Evolutionary conservation across 2,797 vertebrate genomes (phyloP).

Genomic region (Tiaroga cobitis): DNA sequence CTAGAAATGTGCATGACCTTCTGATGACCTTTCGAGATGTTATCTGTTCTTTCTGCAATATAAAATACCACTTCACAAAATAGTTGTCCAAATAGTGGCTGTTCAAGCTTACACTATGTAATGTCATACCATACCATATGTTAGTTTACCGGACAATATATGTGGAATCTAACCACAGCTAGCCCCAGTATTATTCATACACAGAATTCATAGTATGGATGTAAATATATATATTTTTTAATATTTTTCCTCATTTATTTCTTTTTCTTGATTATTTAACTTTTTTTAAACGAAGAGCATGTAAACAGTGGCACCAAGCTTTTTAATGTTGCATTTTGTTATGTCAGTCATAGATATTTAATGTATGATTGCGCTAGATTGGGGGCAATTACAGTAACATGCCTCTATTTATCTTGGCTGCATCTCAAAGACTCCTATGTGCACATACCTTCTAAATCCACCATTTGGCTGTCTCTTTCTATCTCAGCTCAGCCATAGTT

Average conservation of each 20-base stretch:
- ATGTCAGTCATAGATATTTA: constrained; percentile 24
- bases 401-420: constrained; percentile 34
- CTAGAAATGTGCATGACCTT: constrained; percentile 21
- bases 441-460: constrained; percentile 4
- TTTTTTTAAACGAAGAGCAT: not conserved
- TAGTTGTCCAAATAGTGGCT: not conserved
- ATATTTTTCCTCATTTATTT: not conserved
- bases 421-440: constrained; percentile 22
- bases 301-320: not conserved
- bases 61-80: not conserved
- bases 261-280: not conserved
- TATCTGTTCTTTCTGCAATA: not conserved
- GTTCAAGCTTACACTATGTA: not conserved
- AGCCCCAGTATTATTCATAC: not conserved
- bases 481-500: not conserved
- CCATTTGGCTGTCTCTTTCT: constrained; percentile 30
- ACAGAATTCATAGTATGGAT: not conserved
- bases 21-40: not conserved
- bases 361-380: constrained; percentile 34
- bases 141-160: not conserved
- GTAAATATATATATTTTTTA: not conserved
- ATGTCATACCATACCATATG: not conserved
- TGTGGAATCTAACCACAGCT: not conserved
- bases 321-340: not conserved
- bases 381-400: constrained; percentile 53